phyloP scores from a whole-genome alignment of 2,113 vertebrate genomes.

The Hypomesus transpacificus region DNA sequence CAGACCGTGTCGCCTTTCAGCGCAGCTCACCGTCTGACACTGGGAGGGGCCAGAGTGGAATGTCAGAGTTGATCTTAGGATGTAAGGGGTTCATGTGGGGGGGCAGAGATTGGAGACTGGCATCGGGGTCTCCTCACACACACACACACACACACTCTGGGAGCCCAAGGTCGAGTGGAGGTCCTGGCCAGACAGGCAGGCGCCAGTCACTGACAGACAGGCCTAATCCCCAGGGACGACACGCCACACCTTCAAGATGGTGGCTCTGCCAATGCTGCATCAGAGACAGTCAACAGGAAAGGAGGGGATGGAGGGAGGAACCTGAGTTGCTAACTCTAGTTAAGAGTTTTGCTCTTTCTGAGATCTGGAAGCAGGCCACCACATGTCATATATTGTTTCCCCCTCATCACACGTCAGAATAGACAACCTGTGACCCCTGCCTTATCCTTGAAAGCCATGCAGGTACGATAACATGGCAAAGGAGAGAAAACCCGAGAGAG shows the following conservation, averaged over 20 bases:
- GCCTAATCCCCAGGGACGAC: slow-evolving; percentile 23
- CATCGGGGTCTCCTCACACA: not conserved
- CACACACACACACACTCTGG: not conserved
- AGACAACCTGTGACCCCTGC: too few species aligned
- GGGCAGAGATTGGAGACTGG: not conserved
- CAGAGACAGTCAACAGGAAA: slow-evolving; percentile 1
- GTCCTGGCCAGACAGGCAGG: slow-evolving; percentile 18
- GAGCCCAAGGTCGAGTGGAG: slow-evolving; percentile 9
- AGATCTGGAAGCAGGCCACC: slow-evolving; percentile 34
- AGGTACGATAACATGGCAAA: too few species aligned
- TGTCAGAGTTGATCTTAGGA: not conserved
- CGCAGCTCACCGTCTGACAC: not conserved
- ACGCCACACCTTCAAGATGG: slow-evolving; percentile 23
- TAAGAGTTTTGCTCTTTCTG: not conserved
- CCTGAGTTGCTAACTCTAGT: slow-evolving; percentile 15
- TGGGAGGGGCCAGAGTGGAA: not conserved
- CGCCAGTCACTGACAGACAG: slow-evolving; percentile 27
- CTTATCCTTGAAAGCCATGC: too few species aligned
- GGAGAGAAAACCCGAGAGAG: too few species aligned
- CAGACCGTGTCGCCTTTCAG: slow-evolving; percentile 7
- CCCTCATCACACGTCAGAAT: too few species aligned
- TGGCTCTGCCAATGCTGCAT: slow-evolving; percentile 33
- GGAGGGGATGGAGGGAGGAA: not conserved
- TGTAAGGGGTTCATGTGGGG: not conserved
- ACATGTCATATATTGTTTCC: not conserved